Conservation (phyloP, 2,797 vertebrate genomes). For the Microctenopoma steveboyesi region DNA sequence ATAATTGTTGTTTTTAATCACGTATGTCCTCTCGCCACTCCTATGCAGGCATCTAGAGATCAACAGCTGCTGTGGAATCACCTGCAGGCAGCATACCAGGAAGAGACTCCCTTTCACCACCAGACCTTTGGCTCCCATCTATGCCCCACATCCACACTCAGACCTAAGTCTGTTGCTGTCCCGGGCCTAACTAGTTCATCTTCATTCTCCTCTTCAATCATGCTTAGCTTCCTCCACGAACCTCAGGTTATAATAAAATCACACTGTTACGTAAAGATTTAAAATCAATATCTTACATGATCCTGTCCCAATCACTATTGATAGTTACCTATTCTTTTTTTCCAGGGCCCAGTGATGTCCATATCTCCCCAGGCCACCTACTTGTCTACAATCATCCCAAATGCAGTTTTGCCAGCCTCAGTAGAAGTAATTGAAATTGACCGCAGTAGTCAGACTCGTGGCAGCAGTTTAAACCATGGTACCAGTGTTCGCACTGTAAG, state of each 20-base stretch:
- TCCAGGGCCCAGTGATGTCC: slow-evolving; percentile 92
- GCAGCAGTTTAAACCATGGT: slow-evolving; percentile 53
- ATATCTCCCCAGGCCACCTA: slow-evolving; percentile 98
- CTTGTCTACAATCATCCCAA: slow-evolving; percentile 97
- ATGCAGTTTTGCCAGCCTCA: slow-evolving; percentile 91
- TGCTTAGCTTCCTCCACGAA: slow-evolving; percentile 79
- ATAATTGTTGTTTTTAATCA: background rate
- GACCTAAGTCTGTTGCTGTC: slow-evolving; percentile 94
- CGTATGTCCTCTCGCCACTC: background rate
- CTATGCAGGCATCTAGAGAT: slow-evolving; percentile 74
- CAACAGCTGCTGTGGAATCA: slow-evolving; percentile 85
- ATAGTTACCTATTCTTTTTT: slow-evolving; percentile 5
- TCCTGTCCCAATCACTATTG: background rate
- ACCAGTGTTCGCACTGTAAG: slow-evolving; percentile 81
- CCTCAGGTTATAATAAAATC: slow-evolving; percentile 65
- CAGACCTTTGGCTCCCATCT: slow-evolving; percentile 65
- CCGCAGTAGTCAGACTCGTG: slow-evolving; percentile 78
- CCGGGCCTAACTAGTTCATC: slow-evolving; percentile 88
- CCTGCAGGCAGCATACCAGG: slow-evolving; percentile 84
- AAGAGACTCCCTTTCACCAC: slow-evolving; percentile 83
- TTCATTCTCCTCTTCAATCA: slow-evolving; percentile 54
- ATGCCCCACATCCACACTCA: slow-evolving; percentile 71
- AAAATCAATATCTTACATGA: background rate
- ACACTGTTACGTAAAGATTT: background rate
- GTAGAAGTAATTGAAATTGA: slow-evolving; percentile 94